Percentiles rank a stretch among this genome's conserved stretches.
These are phyloP conservation scores for Phortica variegata DNA, from an alignment of 1,140 invertebrate species.

Conservation along the genomic window DNA sequence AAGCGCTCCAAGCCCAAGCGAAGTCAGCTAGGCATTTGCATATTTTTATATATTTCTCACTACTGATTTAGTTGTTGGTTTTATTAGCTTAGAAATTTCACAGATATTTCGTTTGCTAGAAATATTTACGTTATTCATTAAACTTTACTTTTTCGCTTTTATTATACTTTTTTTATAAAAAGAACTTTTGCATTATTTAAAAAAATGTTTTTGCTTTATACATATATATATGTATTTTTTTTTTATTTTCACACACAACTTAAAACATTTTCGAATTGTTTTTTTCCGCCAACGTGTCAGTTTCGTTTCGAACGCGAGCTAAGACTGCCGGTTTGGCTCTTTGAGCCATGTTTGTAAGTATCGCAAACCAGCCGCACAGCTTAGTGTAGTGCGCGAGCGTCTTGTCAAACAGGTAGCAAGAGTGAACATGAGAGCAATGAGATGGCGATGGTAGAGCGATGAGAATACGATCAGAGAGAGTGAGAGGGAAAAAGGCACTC, in stretches of 20 bases:
- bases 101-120: slow-evolving; percentile 12
- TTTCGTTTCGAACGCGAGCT: slow-evolving; percentile 50
- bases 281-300: slow-evolving; percentile 51
- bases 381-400: slow-evolving; percentile 10
- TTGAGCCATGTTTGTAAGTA: slow-evolving; percentile 1
- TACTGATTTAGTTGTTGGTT: slow-evolving; percentile 47
- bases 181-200: slow-evolving; percentile 21
- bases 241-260: too few species aligned
- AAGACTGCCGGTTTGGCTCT: slow-evolving; percentile 39
- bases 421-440: slow-evolving; percentile 23
- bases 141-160: too few species aligned
- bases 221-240: too few species aligned
- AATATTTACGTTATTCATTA: slow-evolving; percentile 44
- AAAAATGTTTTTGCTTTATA: slow-evolving; percentile 33
- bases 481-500: too few species aligned
- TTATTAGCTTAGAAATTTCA: slow-evolving; percentile 48
- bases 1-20: slow-evolving; percentile 19
- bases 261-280: slow-evolving; percentile 20
- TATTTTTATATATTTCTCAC: slow-evolving; percentile 8
- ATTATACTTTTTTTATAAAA: too few species aligned
- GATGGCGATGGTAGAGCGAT: slow-evolving; percentile 16
- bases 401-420: slow-evolving; percentile 9
- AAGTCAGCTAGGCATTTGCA: slow-evolving; percentile 10
- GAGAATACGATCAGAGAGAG: too few species aligned
- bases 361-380: slow-evolving; percentile 32